Evolutionary conservation across 2,888 invertebrate species (phyloP).

Genomic region (Amiota mariae): DNA sequence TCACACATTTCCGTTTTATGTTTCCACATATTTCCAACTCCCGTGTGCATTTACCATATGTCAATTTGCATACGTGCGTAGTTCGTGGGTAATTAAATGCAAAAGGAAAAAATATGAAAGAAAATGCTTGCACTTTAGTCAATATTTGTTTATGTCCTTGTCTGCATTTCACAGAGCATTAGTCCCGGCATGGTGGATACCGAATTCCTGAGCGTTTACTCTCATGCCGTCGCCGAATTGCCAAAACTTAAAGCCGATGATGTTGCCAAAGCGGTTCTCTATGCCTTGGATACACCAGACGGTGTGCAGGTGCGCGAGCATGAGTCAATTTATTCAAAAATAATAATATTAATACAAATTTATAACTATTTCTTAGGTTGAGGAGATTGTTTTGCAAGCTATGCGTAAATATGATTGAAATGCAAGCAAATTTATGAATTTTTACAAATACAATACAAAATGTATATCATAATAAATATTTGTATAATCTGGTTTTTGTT

Average conservation of each 20-base stretch:
- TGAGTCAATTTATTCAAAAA: neutral
- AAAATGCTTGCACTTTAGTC: neutral
- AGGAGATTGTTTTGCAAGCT: conserved; percentile 71
- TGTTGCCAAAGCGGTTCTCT: conserved; percentile 78
- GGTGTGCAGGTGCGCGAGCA: conserved; percentile 75
- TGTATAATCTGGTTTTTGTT: no score
- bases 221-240: conserved; percentile 67
- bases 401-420: conserved; percentile 56
- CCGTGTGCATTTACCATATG: neutral
- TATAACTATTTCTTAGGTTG: conserved; percentile 55
- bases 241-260: conserved; percentile 76
- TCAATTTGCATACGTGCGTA: conserved; percentile 15
- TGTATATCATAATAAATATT: no score
- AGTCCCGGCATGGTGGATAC: conserved; percentile 79
- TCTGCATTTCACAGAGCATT: conserved; percentile 74
- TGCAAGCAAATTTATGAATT: neutral
- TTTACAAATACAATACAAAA: neutral
- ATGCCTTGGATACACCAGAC: conserved; percentile 78
- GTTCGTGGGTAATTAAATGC: conserved; percentile 35
- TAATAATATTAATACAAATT: neutral
- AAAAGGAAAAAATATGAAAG: conserved; percentile 37
- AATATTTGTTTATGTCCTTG: conserved; percentile 16
- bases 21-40: neutral
- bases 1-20: neutral
- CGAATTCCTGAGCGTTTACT: conserved; percentile 74